A percentile compares a stretch with the other conserved stretches of the same genome.
Conservation (phyloP, 2,888 invertebrate genomes). For the Myathropa florea region DNA sequence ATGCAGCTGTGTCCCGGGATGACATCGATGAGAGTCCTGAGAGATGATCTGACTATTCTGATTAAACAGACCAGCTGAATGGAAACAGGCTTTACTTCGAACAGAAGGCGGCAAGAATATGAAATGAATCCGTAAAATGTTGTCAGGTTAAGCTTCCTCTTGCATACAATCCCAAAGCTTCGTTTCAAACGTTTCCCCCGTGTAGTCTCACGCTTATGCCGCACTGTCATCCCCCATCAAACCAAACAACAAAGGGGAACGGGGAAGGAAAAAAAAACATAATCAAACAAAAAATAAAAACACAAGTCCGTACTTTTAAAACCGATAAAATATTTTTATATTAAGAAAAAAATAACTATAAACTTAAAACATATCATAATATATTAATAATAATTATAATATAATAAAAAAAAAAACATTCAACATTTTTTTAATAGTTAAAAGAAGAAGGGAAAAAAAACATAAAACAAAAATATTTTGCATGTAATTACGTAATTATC, state of each 20-base stretch:
- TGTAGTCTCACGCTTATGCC: too few relatives aligned
- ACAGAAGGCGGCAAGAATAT: too few relatives aligned
- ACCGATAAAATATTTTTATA: slow-evolving; percentile 70
- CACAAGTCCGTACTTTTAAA: slow-evolving; percentile 65
- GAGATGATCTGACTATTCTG: too few relatives aligned
- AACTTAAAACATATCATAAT: slow-evolving; percentile 65
- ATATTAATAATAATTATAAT: slow-evolving; percentile 67
- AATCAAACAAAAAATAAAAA: slow-evolving; percentile 46
- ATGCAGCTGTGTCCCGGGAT: too few relatives aligned
- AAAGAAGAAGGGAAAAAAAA: slow-evolving; percentile 78
- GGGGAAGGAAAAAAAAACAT: not conserved
- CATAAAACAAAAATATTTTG: slow-evolving; percentile 70
- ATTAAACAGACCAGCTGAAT: too few relatives aligned
- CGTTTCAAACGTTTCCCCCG: too few relatives aligned
- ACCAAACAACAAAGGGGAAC: not conserved
- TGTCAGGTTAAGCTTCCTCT: too few relatives aligned
- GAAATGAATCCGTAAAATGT: too few relatives aligned
- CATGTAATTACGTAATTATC: slow-evolving; percentile 30
- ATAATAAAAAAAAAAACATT: slow-evolving; percentile 57
- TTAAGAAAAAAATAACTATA: slow-evolving; percentile 69
- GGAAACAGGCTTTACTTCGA: too few relatives aligned
- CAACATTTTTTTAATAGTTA: slow-evolving; percentile 57
- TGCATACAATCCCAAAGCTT: too few relatives aligned
- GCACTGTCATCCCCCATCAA: not conserved
- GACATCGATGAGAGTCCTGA: too few relatives aligned